Evolutionary conservation across 2,113 vertebrate genomes (phyloP), one percentile per base, ranked within the genome.

Genomic region (Albula goreensis): DNA sequence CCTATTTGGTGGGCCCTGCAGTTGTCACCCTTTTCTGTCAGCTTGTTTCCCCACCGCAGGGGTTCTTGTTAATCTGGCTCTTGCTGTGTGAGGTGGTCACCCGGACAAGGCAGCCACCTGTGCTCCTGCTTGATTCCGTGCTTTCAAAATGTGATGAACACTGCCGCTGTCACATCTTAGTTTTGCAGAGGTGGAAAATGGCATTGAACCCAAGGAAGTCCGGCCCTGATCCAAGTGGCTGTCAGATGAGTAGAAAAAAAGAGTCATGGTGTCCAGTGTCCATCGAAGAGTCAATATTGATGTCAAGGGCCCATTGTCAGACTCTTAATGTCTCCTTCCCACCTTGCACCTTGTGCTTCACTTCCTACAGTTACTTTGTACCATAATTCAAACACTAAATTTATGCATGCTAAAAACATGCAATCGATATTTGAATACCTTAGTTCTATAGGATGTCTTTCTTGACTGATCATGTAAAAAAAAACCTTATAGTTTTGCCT

Each of bases 231-330:
- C 60, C 17, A 22, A 66, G 60, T 66, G 60, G 22, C 60, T 66
- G 70, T 10, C 70, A 74, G 2, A 5, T 6, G 10, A 74, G 50
- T 31, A 57, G 15, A 48, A 15, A 81, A 60, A 48, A 86, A 89
- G 85, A 89, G 70, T 63, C 88, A 86, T 51, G 74, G 74, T 79
- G 17, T 52, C 81, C 15, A 4, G 53, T 79, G 17, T 52, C 81
- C 15, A 4, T 49, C 86, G 80, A 86, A n/a, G 56, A 86, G 80
- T 80, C 51, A 22, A 31, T 8, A 1, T 25, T n/a, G 22, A 22
- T 70, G 13, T 13, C 63, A 19, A 7, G 63, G 19, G 17, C 63
- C 63, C 8, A 5, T 70, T 70, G 19, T 4, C n/a, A 74, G 70
- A 31, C 70, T 74, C 4, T 74, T 25, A 19, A n/a, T 22, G n/a